Evolutionary conservation across 1,140 invertebrate genomes (phyloP), one percentile per base, ranked within the genome.

Genomic region (Delia radicum): DNA sequence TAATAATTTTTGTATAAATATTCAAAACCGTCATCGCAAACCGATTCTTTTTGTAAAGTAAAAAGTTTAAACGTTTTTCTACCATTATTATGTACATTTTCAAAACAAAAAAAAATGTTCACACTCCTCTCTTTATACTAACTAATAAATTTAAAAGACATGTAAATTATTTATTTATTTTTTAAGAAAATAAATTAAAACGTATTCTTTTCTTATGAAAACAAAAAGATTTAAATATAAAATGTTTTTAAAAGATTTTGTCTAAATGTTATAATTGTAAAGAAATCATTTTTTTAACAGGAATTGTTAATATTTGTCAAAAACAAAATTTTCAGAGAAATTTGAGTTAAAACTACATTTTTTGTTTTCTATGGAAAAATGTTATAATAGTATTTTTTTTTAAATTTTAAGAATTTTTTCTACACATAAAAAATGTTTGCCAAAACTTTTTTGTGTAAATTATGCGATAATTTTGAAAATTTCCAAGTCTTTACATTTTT

Each of bases 1-100:
- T 27, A 65, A 13, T 55, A 55, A 55, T 55, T 21, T 24, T 62
- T 24, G 18, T 28, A 28, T 18, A 29, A 26, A 28, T 28, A 3
- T 67, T 18, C 81, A 81, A 55, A 55, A 24, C 6, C 48, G 65
- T 82, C 81, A 75, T 79, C 77, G 82, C 82, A 80, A 78, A 82
- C 82, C 82, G 82, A 83, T 83, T 84, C 72, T 26, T 24, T 69
- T n/a, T 55, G 3, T 37, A 42, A 42, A 42, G 12, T 12, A 12
- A 2, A 33, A 42, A 15, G 37, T 42, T 42, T 13, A 42, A 42
- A 42, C n/a, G n/a, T 15, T 42, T 42, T 42, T 42, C 12, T 42
- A 42, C 8, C 10, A 42, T 42, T 42, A 1, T 42, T 42, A 1
- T 42, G 37, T 42, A 42, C 12, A 42, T 42, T 42, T 10, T 10